These are phyloP conservation scores for Allophyes oxyacanthae DNA, from an alignment of 2,888 invertebrate species.

Conservation along the genomic window DNA sequence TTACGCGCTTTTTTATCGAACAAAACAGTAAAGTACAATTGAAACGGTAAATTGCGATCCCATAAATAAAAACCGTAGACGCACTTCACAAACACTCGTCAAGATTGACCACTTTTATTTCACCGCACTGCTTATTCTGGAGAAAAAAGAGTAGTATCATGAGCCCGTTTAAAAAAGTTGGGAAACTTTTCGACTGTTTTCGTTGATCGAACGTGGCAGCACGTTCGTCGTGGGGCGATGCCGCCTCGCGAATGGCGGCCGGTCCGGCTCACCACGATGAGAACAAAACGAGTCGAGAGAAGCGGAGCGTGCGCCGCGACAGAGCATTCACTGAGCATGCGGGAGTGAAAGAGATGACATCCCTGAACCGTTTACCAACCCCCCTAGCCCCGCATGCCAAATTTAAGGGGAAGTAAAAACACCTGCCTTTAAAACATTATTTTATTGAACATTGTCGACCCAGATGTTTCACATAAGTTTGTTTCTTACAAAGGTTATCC, in stretches of 20 bases:
- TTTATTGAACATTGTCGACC: constrained; percentile 56
- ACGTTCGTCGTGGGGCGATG: constrained; percentile 73
- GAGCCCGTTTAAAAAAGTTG: constrained; percentile 79
- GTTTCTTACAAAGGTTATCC: constrained; percentile 33
- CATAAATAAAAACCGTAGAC: constrained; percentile 72
- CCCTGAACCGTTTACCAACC: constrained; percentile 71
- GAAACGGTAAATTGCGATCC: constrained; percentile 83
- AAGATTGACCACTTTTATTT: constrained; percentile 69
- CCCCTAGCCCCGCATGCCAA: constrained; percentile 68
- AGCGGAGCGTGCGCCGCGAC: constrained; percentile 74
- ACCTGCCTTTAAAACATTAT: constrained; percentile 67
- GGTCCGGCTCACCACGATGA: constrained; percentile 51
- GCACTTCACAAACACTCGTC: constrained; percentile 80
- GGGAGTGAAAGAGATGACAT: constrained; percentile 61
- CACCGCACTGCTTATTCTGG: constrained; percentile 78
- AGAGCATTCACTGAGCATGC: constrained; percentile 51
- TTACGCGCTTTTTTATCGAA: constrained; percentile 82
- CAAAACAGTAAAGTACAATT: constrained; percentile 87
- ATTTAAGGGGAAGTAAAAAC: constrained; percentile 72
- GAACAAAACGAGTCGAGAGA: constrained; percentile 72
- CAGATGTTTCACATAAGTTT: constrained; percentile 44
- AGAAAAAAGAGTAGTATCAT: constrained; percentile 68
- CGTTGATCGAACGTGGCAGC: constrained; percentile 61
- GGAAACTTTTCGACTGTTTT: constrained; percentile 83
- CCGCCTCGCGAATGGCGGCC: constrained; percentile 74